Evolutionary conservation across 2,113 vertebrate genomes (phyloP), one percentile per base, ranked within the genome.

Genomic region (Chaetodon trifascialis): DNA sequence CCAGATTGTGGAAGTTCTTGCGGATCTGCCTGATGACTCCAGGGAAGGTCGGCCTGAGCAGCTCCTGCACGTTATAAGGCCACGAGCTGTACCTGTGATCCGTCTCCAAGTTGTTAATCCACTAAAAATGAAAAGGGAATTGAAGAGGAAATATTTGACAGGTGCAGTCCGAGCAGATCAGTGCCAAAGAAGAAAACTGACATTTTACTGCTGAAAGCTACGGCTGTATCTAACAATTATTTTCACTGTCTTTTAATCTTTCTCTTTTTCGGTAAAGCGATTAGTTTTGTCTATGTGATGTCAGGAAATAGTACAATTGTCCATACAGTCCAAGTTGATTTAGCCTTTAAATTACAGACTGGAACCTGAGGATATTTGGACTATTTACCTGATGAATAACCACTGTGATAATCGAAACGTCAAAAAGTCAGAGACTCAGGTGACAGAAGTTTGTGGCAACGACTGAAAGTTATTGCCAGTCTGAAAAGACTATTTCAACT

Each of bases 1-100:
- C 98, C 94, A 99, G 95, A 84, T 98, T 99, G 93, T 99, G 97
- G 86, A 99, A 96, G 92, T 99, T 99, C 88, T 98, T 99, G 64
- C 98, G 96, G 56, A 99, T 98, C 89, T 99, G 98, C 73, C 98
- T 94, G 87, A 99, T 99, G 82, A 99, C 98, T 1, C 98, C 98
- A 1, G 98, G 98, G 91, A 99, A 99, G 0, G 98, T 99, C 11
- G 98, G 98, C 16, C 98, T 95, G 79, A 99, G 96, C 65, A 99
- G 94, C 64, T 99, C 98, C 56, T 99, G 98, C 23, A 99, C 94
- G 1, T 91, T 99, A 72, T 96, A 96, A 65, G 98, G 97, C 98
- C 98, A 99, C 0, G 96, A 96, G 71, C 92, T 95, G 60, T 99
- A 99, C 34, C 94, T 94, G 89, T 96, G 95, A 34, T 99, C 97